Evolutionary conservation across 2,113 vertebrate genomes (phyloP), one percentile per base, ranked within the genome.

Genomic region (Bagarius yarrelli): DNA sequence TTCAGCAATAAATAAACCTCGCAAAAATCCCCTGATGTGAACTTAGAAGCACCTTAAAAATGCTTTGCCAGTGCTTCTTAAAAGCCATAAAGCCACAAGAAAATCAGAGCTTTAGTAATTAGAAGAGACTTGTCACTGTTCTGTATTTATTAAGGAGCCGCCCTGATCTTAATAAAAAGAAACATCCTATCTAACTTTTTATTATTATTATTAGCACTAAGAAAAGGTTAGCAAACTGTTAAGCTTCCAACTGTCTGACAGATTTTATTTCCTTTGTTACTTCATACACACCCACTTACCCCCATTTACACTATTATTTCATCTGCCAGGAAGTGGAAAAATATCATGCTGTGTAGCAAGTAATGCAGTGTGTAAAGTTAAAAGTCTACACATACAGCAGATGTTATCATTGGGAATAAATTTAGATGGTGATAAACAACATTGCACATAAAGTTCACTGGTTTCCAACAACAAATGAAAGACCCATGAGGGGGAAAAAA

Each of bases 291-390:
- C 83, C 77, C 80, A 84, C 83, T 69, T 52, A 52, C 9, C 25
- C 69, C 25, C 25, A 18, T 71, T 18, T 71, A 27, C n/a, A 15
- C 19, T 40, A 55, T 40, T 25, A 23, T 56, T 73, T 44, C 61
- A 72, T 34, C 55, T 67, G 59, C 19, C 77, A 87, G 86, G 86
- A 87, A 84, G 40, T 87, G 84, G 84, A 85, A 87, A 87, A 57
- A 60, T 44, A 36, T 21, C 36, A 47, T 59, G 5, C 4, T 47
- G 53, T 60, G 16, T 36, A 14, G n/a, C 25, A 30, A 30, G 25
- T 73, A 23, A 30, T 23, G 47, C 9, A 57, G 25, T 63, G 47
- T 60, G 61, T 19, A 47, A 32, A 52, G 55, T 72, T 61, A 34
- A 25, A n/a, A 52, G 56, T 32, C 52, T 52, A 30, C 50, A 36